phyloP scores from a whole-genome alignment of 2,113 vertebrate species.

The Brachyhypopomus occidentalis region DNA sequence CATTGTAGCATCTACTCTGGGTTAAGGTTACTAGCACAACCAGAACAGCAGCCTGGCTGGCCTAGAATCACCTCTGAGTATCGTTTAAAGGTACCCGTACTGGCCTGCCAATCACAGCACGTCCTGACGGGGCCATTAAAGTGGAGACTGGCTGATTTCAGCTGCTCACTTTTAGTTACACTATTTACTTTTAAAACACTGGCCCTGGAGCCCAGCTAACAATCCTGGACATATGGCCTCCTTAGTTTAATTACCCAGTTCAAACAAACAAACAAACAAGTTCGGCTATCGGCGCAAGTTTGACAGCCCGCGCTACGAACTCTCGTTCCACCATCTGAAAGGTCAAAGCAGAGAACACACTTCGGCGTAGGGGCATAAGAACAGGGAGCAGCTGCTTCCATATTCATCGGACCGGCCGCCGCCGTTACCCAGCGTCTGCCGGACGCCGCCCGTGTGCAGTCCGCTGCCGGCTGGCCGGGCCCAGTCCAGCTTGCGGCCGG shows the following conservation, averaged over 20 bases:
- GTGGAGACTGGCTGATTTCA: no score
- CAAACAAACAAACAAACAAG: conserved; percentile 44
- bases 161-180: no score
- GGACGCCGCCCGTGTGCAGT: conserved; percentile 46
- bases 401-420: conserved; percentile 58
- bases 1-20: no score
- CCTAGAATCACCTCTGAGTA: no score
- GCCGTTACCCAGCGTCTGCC: conserved; percentile 50
- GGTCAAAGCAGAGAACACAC: conserved; percentile 56
- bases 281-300: conserved; percentile 42
- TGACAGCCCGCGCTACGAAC: conserved; percentile 45
- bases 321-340: conserved; percentile 48
- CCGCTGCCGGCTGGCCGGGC: conserved; percentile 52
- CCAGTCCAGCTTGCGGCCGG: conserved; percentile 53
- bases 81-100: no score
- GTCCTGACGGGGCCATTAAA: no score
- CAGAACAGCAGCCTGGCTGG: no score
- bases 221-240: conserved; percentile 31
- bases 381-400: conserved; percentile 51
- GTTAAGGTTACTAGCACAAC: no score
- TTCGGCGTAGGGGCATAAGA: conserved; percentile 33
- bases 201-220: conserved; percentile 16
- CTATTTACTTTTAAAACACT: neutral
- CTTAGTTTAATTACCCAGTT: conserved; percentile 46
- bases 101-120: no score